Base-by-base conservation (phyloP, 2,888 invertebrate genomes). In the Gymnocheta viridis region DNA sequence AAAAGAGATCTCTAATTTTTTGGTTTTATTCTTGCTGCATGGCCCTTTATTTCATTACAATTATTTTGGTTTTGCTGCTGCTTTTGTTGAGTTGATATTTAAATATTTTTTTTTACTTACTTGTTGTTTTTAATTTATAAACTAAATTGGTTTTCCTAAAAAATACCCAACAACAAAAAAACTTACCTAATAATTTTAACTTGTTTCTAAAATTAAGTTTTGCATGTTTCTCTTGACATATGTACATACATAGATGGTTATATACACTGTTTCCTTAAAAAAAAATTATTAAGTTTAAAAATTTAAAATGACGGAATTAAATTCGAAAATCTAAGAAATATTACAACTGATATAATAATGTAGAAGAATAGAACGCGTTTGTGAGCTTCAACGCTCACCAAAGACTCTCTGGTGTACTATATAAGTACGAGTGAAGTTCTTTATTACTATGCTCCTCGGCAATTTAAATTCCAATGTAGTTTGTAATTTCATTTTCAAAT, bases 141-240 rank as follows among this genome's bases (percentile, higher is more conserved):
- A 10, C 9, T 32, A 32, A 32, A 51, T 49, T 49, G 22, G 22
- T 22, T 22, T 49, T 22, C 2, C 4, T 22, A 19, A 24, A 14
- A 12, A 49, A 24, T 24, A 49, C 6, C 17, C 17, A 2, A 1
- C 5, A 22, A 9, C 17, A 17, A 4, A 19, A 17, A 19, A 47
- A 1, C 22, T 78, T 35, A 44, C 41, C 44, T 27, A 51, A 22
- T 27, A 54, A 49, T 47, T 73, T 72, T 27, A 58, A 58, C 19
- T 38, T 60, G 32, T 60, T 29, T 44, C 14, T 41, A 19, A 58
- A 56, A 60, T 76, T 51, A 17, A 38, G 41, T 56, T 64, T 19
- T 86, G 86, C 85, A 85, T 85, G 85, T 81, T 81, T 83, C 64
- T 84, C 79, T 35, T 51, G 41, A 69, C 22, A 22, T n/a, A n/a